Conservation (phyloP, 2,888 invertebrate species). For the Euplexia lucipara region DNA sequence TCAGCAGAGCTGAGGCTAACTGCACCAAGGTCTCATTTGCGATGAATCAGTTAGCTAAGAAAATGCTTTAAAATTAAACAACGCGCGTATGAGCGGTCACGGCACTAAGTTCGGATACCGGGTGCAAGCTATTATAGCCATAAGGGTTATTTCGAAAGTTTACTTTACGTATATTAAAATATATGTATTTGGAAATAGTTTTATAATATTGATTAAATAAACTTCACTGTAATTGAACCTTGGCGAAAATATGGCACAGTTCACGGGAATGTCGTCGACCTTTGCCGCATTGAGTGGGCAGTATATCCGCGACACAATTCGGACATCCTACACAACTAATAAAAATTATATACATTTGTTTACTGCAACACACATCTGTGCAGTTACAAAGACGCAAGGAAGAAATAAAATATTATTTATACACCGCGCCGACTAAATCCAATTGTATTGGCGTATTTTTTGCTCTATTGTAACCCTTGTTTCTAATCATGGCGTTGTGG, state of each 20-base stretch:
- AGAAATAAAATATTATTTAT: neutral
- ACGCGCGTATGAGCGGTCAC: too few relatives aligned
- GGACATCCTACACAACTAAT: slow-evolving; percentile 45
- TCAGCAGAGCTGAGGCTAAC: too few relatives aligned
- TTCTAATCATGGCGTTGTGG: neutral
- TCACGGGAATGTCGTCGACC: slow-evolving; percentile 41
- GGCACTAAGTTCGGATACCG: too few relatives aligned
- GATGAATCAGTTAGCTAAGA: too few relatives aligned
- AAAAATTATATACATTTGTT: slow-evolving; percentile 37
- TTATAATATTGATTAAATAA: neutral
- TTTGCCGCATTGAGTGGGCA: slow-evolving; percentile 32
- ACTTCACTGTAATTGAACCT: slow-evolving; percentile 1
- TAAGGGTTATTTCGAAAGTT: too few relatives aligned
- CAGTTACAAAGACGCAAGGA: neutral
- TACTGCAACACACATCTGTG: slow-evolving; percentile 14
- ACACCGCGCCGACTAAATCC: too few relatives aligned
- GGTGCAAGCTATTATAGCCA: too few relatives aligned
- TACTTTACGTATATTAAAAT: too few relatives aligned
- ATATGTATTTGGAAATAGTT: too few relatives aligned
- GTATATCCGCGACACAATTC: slow-evolving; percentile 34
- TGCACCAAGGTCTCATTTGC: too few relatives aligned
- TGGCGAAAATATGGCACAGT: slow-evolving; percentile 19
- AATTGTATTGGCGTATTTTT: neutral
- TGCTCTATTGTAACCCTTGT: neutral
- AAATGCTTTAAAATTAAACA: too few relatives aligned